A percentile compares a stretch with the other conserved stretches of the same genome.
Evolutionary conservation across 2,797 vertebrate genomes (phyloP).

Genomic region (Huso huso): DNA sequence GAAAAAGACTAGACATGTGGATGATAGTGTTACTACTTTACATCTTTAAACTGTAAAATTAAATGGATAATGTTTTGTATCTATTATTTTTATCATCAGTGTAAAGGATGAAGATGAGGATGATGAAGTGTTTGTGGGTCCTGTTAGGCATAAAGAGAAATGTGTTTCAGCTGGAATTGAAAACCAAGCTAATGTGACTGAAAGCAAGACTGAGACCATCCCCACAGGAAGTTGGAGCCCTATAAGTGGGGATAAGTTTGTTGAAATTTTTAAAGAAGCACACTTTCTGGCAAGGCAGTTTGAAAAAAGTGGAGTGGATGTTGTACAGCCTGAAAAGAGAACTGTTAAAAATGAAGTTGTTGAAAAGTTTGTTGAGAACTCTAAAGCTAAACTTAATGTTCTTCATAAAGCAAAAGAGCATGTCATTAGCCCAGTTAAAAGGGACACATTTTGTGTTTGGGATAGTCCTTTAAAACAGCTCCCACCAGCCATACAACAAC

Average conservation of each 20-base stretch:
- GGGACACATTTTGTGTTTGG: conserved; percentile 76
- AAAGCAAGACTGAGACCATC: too few species aligned
- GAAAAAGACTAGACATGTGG: background rate
- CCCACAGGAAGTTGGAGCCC: conserved; percentile 59
- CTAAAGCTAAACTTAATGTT: conserved; percentile 54
- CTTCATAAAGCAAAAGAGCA: conserved; percentile 39
- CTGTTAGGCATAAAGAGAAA: conserved; percentile 59
- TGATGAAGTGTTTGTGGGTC: conserved; percentile 78
- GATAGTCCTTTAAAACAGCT: conserved; percentile 67
- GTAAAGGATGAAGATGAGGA: conserved; percentile 54
- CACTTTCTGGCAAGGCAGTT: conserved; percentile 65
- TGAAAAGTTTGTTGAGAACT: conserved; percentile 68
- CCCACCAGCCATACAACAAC: conserved; percentile 57
- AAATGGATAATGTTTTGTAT: background rate
- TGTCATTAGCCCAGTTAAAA: conserved; percentile 64
- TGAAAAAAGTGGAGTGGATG: conserved; percentile 30
- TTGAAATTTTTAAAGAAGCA: conserved; percentile 81
- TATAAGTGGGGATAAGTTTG: conserved; percentile 64
- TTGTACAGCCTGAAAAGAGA: background rate
- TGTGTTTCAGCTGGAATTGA: conserved; percentile 50
- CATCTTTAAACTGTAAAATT: background rate
- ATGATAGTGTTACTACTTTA: background rate
- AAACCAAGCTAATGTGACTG: background rate
- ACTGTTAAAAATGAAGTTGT: conserved; percentile 12
- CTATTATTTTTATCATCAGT: conserved; percentile 41